Evolutionary conservation across 2,113 vertebrate species (phyloP).

Genomic region (Chloebia gouldiae): DNA sequence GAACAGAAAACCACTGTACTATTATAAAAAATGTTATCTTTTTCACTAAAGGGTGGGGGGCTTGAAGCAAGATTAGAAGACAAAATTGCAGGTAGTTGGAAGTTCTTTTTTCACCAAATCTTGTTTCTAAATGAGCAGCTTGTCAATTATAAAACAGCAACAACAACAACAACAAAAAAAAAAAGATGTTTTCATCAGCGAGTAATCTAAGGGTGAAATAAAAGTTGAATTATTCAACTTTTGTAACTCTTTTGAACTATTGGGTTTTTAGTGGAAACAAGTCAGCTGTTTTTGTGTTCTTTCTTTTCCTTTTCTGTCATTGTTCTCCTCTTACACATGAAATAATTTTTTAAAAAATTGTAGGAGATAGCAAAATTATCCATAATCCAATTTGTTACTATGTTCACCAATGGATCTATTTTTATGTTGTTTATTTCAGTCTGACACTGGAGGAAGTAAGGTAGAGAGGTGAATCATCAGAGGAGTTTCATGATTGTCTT

Average conservation of each 20-base stretch:
- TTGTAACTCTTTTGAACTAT: neutral
- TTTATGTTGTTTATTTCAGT: neutral
- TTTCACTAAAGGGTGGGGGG: rapidly evolving
- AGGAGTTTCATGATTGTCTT: neutral
- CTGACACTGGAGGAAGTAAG: neutral
- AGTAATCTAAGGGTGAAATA: neutral
- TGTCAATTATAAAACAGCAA: neutral
- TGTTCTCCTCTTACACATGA: rapidly evolving
- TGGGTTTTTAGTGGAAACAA: neutral
- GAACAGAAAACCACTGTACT: neutral
- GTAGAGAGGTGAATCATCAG: neutral
- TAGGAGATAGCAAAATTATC: neutral
- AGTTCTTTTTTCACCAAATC: neutral
- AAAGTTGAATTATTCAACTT: neutral
- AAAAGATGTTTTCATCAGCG: neutral
- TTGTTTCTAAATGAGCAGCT: neutral
- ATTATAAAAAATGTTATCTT: neutral
- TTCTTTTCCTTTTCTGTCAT: neutral
- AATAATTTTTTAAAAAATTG: rapidly evolving
- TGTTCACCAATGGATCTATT: neutral
- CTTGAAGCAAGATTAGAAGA: neutral
- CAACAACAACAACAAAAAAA: neutral
- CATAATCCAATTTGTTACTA: neutral
- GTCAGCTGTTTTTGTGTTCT: rapidly evolving
- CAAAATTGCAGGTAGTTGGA: neutral